These are phyloP conservation scores for Eubasilissa splendida DNA, from an alignment of 2,888 invertebrate genomes.

Conservation along the genomic window DNA sequence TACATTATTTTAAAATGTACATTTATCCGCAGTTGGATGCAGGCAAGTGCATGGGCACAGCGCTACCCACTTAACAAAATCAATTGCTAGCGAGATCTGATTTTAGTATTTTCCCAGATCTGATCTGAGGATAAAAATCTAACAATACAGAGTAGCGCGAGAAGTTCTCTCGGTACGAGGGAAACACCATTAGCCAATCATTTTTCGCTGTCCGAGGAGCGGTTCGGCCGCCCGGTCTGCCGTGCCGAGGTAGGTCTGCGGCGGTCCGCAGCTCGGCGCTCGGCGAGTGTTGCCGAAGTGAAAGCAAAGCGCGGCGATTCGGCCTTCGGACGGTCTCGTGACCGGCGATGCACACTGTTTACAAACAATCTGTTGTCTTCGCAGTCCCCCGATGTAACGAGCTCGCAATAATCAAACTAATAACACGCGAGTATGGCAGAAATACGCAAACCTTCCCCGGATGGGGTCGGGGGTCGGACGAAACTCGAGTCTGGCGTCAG, in stretches of 20 bases:
- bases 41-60: too few relatives aligned
- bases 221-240: neutral
- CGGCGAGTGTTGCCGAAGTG: constrained; percentile 13
- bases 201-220: neutral
- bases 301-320: neutral
- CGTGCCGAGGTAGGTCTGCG: neutral
- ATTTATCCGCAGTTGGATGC: too few relatives aligned
- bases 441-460: too few relatives aligned
- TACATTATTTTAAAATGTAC: too few relatives aligned
- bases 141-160: neutral
- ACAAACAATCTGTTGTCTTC: neutral
- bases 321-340: constrained; percentile 9
- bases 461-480: too few relatives aligned
- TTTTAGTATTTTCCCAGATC: neutral
- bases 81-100: too few relatives aligned
- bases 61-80: too few relatives aligned
- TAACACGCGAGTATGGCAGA: neutral
- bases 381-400: neutral
- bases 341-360: constrained; percentile 7
- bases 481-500: too few relatives aligned
- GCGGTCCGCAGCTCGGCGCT: neutral
- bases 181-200: neutral
- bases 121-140: neutral
- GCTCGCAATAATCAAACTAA: neutral
- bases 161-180: neutral